Conservation (phyloP, 2,113 vertebrate genomes). For the Microcebus murinus region DNA sequence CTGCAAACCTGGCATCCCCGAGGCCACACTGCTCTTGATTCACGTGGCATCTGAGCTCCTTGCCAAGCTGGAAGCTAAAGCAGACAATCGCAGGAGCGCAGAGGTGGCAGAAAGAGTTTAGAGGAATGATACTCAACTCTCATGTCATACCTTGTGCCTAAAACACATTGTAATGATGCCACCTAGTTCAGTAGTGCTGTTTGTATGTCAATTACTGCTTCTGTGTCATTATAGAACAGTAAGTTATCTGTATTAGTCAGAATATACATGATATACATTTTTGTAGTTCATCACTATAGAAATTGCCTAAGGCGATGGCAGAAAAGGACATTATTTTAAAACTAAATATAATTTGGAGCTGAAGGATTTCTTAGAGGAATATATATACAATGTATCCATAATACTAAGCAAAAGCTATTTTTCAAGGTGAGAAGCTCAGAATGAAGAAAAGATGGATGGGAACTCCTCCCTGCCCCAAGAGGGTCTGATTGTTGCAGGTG, state of each 20-base stretch:
- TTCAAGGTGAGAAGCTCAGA: not conserved
- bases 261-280: not conserved
- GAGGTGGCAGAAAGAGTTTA: not conserved
- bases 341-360: not conserved
- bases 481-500: not conserved
- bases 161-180: not conserved
- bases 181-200: not conserved
- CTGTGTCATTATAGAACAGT: not conserved
- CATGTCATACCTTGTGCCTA: not conserved
- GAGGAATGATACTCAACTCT: not conserved
- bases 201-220: not conserved
- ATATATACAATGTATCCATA: not conserved
- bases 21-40: not conserved
- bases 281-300: not conserved
- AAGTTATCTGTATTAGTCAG: not conserved
- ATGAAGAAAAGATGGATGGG: not conserved
- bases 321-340: constrained; percentile 35
- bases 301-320: not conserved
- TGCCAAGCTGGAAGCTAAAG: not conserved
- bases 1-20: not conserved
- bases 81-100: not conserved
- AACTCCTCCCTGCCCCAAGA: not conserved
- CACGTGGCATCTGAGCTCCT: not conserved
- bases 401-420: constrained; percentile 16
- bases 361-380: not conserved